These are phyloP conservation scores for Plusia festucae DNA, from an alignment of 2,888 invertebrate genomes.

Conservation along the genomic window DNA sequence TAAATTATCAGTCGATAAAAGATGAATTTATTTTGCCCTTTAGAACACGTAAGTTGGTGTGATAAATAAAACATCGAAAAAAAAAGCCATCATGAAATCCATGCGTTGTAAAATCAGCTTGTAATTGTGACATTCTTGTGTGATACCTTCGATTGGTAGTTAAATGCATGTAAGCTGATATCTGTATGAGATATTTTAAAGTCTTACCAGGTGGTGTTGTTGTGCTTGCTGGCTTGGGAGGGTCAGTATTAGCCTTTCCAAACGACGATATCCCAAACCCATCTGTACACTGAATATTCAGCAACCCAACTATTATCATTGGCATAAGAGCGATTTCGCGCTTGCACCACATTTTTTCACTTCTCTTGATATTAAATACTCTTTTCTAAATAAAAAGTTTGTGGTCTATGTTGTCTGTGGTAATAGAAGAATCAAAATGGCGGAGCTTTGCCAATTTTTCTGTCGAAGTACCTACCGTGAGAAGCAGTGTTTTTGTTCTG, in stretches of 20 bases:
- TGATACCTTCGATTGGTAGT: conserved; percentile 1
- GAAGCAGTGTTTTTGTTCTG: conserved; percentile 53
- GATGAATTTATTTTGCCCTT: too few species aligned
- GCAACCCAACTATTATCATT: conserved; percentile 66
- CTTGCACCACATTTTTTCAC: conserved; percentile 56
- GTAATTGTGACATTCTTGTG: conserved; percentile 26
- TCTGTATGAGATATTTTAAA: conserved; percentile 16
- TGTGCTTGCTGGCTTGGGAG: conserved; percentile 78
- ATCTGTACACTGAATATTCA: conserved; percentile 66
- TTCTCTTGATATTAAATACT: conserved; percentile 15
- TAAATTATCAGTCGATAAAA: too few species aligned
- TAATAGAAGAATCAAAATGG: conserved; percentile 27
- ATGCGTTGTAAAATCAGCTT: conserved; percentile 17
- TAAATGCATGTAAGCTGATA: conserved; percentile 37
- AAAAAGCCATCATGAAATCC: conserved; percentile 31
- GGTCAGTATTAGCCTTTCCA: conserved; percentile 83
- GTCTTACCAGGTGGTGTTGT: conserved; percentile 83
- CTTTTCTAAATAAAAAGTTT: conserved; percentile 16
- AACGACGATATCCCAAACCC: conserved; percentile 83
- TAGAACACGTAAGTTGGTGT: too few species aligned
- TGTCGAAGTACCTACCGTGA: conserved; percentile 27
- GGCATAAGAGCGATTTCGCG: conserved; percentile 57
- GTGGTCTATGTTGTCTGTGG: conserved; percentile 33
- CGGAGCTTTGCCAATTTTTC: conserved; percentile 40
- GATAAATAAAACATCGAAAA: conserved; percentile 27